Conservation (phyloP, 1,140 invertebrate species). For the Anoplophora glabripennis region DNA sequence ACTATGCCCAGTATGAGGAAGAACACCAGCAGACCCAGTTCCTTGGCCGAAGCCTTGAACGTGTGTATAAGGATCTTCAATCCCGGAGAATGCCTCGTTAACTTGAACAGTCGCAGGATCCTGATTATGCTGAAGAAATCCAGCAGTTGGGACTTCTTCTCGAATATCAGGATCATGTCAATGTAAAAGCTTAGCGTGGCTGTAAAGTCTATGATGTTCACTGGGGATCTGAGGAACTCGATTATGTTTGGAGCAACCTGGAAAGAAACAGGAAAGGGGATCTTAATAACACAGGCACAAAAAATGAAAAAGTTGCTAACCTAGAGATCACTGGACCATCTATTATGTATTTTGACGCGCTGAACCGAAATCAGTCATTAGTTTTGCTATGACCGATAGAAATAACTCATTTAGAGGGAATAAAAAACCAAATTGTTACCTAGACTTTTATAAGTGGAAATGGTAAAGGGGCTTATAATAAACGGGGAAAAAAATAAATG, state of each 20-base stretch:
- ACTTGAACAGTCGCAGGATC: conserved; percentile 96
- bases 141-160: conserved; percentile 91
- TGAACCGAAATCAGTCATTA: no score
- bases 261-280: conserved; percentile 49
- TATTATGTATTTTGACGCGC: no score
- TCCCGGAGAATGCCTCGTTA: conserved; percentile 94
- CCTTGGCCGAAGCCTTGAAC: conserved; percentile 97
- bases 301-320: no score
- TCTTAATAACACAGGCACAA: no score
- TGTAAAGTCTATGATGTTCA: conserved; percentile 98
- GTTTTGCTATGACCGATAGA: no score
- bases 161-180: conserved; percentile 67
- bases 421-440: no score
- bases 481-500: no score
- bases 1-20: conserved; percentile 95
- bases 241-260: conserved; percentile 75
- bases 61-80: conserved; percentile 97
- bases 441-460: no score
- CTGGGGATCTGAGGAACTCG: conserved; percentile 88
- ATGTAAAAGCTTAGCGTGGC: conserved; percentile 98
- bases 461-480: no score
- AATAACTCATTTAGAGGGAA: no score
- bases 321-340: no score
- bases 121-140: conserved; percentile 99
- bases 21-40: conserved; percentile 91